Percentiles rank a stretch among this genome's conserved stretches.
Evolutionary conservation across 1,140 invertebrate genomes (phyloP).

Genomic region (Platorchestia sp.): DNA sequence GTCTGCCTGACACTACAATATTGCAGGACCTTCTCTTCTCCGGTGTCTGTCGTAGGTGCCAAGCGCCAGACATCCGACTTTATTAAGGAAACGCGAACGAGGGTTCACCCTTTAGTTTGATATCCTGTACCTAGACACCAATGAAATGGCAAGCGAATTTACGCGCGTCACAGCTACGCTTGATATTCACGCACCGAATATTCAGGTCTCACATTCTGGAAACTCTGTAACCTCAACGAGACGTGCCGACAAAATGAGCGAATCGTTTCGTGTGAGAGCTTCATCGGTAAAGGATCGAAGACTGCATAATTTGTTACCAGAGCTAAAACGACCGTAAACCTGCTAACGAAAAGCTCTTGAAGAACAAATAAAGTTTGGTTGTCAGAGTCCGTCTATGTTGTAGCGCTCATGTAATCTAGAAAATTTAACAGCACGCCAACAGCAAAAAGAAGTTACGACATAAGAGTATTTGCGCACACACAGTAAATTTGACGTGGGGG

Average conservation of each 20-base stretch:
- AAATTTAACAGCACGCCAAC: no score
- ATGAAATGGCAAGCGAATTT: neutral
- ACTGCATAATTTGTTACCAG: no score
- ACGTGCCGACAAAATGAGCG: neutral
- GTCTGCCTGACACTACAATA: neutral
- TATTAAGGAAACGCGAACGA: neutral
- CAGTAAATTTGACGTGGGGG: no score
- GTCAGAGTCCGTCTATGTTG: no score
- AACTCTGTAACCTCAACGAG: neutral
- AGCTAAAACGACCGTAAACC: neutral
- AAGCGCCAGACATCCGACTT: neutral
- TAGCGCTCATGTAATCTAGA: neutral
- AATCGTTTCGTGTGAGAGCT: neutral
- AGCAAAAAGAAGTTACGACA: no score
- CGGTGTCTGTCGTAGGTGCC: neutral
- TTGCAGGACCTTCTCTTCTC: neutral
- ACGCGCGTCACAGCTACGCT: neutral
- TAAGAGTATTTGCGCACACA: no score
- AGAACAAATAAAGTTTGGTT: neutral
- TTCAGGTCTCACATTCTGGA: neutral
- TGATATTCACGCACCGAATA: neutral
- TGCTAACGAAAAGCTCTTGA: neutral
- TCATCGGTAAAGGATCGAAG: no score
- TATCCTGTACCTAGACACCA: neutral
- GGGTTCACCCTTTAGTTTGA: neutral